Base-by-base conservation (phyloP, 1,140 invertebrate genomes). In the Drosophila tsacasi region DNA sequence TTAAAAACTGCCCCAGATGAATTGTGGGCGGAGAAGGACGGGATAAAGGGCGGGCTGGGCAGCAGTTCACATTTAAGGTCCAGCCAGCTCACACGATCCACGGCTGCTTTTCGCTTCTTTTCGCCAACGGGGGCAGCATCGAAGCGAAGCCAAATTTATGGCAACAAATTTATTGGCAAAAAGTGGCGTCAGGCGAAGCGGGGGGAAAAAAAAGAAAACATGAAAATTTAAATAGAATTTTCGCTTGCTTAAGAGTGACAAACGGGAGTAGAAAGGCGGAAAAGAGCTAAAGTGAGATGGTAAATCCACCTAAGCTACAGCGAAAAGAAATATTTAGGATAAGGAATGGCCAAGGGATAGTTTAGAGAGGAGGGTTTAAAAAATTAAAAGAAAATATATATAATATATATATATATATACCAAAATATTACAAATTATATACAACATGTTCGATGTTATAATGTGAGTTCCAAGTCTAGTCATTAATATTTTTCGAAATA, bases 131-230 rank as follows among this genome's bases (percentile, higher is more conserved):
- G 46, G 37, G 25, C 49, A 40, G n/a, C 65, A 71, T 84, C 77
- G 85, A 81, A 67, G 77, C 55, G 55, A 60, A 73, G 71, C 77
- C 58, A 90, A 89, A 89, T 89, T 89, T 90, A 89, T 90, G 85
- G 67, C 74, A 81, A 80, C 75, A 79, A 65, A 81, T 89, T 89
- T 90, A 81, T 90, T 90, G 82, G 71, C 50, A 55, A 82, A 67
- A 81, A 86, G 59, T 44, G 23, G 64, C 57, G 60, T 52, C 47
- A 9, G 23, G 15, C 8, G 7, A 0, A 44, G n/a, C 2, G 4
- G 13, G 60, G 4, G 13, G 57, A 44, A 49, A 23, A 49, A 49
- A 54, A 79, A 10, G 59, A 19, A 54, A 62, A 60, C 59, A 50
- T 27, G 40, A 58, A 81, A 85, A 90, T 89, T 78, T 79, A 90